Conservation (phyloP, 1,140 invertebrate species). For the Tyrophagus putrescentiae region DNA sequence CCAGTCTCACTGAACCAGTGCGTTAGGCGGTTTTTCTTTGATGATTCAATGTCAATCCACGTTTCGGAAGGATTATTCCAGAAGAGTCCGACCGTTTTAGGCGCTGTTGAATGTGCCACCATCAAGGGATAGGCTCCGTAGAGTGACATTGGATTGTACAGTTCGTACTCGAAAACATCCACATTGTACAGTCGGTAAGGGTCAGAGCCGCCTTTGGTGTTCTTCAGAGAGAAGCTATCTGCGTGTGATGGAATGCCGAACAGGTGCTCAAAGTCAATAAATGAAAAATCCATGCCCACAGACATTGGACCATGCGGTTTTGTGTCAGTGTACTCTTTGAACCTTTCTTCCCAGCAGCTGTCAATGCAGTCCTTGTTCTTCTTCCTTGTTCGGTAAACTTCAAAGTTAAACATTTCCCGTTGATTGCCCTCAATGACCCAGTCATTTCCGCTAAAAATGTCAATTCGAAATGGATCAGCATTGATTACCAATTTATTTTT, state of each 20-base stretch:
- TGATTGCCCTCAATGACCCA: constrained; percentile 70
- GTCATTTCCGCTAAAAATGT: constrained; percentile 56
- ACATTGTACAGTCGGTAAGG: constrained; percentile 94
- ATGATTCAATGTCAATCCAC: constrained; percentile 83
- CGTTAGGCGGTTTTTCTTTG: constrained; percentile 39
- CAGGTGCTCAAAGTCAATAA: constrained; percentile 71
- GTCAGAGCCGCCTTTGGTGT: constrained; percentile 55
- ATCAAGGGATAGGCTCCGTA: constrained; percentile 89
- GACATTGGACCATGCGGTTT: constrained; percentile 84
- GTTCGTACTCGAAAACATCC: constrained; percentile 97
- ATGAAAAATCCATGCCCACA: constrained; percentile 82
- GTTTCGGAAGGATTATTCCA: constrained; percentile 98
- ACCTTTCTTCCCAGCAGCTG: constrained; percentile 90
- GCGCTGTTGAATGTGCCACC: constrained; percentile 63
- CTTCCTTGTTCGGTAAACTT: constrained; percentile 54
- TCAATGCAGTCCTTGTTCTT: constrained; percentile 37
- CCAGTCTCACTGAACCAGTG: constrained; percentile 88
- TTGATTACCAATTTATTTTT: constrained; percentile 51
- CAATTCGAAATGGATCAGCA: constrained; percentile 62
- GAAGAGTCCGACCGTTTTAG: constrained; percentile 71
- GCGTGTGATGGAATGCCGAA: constrained; percentile 98
- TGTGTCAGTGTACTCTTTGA: constrained; percentile 77
- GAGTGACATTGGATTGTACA: constrained; percentile 83
- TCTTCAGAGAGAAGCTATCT: constrained; percentile 67
- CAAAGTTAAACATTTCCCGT: constrained; percentile 73